Base-by-base conservation (phyloP, 1,140 invertebrate genomes). In the Psix sp. region DNA sequence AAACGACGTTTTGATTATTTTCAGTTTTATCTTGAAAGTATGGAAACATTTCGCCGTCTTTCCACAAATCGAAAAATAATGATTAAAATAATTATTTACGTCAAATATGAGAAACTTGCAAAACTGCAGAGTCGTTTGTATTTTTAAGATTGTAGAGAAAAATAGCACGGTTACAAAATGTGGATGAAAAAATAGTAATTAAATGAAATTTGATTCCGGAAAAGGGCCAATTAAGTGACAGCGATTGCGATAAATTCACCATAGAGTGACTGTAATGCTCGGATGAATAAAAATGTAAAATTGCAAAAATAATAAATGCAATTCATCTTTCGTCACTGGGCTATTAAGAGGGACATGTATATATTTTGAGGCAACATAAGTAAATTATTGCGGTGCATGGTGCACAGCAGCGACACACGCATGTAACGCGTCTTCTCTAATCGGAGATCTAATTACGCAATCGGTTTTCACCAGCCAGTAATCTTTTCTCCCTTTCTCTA, bases 381-480 rank as follows among this genome's bases (percentile, higher is more conserved):
- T 66, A 60, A 73, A 73, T 60, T 63, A 59, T 63, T 72, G 68
- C 59, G 7, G 59, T 59, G 59, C 68, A 72, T 63, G 51, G 68
- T 65, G 68, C 68, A 63, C 68, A 39, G 45, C 43, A 6, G 56
- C 54, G 46, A 70, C 40, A 70, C 24, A 54, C 42, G 45, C 52
- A 72, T 73, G 48, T 60, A 66, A 73, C 70, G 70, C 40, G 70
- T 73, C 70, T 73, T 73, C 70, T 73, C 70, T 73, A 73, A 73
- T 73, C 60, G 70, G 70, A 73, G 70, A 66, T 66, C 60, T 49
- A 73, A 73, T 73, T 73, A 60, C 60, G 70, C 70, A 73, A 73
- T 73, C 60, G 26, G 60, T 73, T 66, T 66, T 73, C 70, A 66
- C 70, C 60, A 54, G 54, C 66, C 60, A 59, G 39, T 42, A 60